Conservation (phyloP, 2,113 vertebrate species). For the Aspiorhynchus laticeps region DNA sequence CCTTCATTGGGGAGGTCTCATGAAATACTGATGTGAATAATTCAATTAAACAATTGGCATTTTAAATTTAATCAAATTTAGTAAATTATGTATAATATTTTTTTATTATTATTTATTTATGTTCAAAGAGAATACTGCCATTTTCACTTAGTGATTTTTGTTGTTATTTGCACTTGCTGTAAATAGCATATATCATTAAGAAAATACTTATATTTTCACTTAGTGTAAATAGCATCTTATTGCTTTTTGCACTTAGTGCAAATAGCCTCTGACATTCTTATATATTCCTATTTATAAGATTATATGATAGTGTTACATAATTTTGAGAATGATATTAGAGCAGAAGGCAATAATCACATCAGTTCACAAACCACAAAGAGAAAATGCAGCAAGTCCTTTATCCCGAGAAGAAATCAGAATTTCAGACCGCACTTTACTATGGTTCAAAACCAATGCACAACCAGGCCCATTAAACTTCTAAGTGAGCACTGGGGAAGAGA, state of each 20-base stretch:
- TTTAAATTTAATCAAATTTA: too few species aligned
- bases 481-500: background rate
- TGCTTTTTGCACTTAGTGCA: background rate
- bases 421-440: background rate
- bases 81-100: too few species aligned
- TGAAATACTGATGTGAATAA: too few species aligned
- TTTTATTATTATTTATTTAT: too few species aligned
- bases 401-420: background rate
- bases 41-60: too few species aligned
- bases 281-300: background rate
- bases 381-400: background rate
- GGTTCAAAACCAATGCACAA: background rate
- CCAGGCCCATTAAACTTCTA: background rate
- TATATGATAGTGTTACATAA: background rate
- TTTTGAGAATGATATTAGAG: background rate
- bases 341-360: background rate
- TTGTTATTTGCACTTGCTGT: background rate
- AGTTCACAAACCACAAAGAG: background rate
- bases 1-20: too few species aligned
- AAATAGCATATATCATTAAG: too few species aligned
- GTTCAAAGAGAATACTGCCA: background rate
- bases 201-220: background rate
- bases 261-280: too few species aligned
- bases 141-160: background rate
- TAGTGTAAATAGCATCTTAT: too few species aligned